Base-by-base conservation (phyloP, 2,797 vertebrate genomes). In the Hoplostethus mediterraneus region DNA sequence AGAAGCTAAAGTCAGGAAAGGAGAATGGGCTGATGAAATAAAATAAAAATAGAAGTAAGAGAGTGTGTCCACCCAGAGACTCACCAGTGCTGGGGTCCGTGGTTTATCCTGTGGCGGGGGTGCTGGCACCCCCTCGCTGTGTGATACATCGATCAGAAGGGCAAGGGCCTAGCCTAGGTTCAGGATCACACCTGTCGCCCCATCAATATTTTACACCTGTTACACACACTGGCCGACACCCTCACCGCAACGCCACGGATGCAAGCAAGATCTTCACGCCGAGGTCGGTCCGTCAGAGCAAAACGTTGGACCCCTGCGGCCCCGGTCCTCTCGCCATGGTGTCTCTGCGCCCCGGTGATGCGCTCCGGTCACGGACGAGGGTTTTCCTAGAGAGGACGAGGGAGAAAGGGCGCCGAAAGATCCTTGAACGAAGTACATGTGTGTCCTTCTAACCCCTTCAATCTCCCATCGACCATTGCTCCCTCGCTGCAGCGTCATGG, bases 21-120 rank as follows among this genome's bases (percentile, higher is more conserved):
- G 5, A 33, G 28, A 17, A 55, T 11, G 5, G 5, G 17, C 47
- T 31, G 38, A 25, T n/a, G 9, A 1, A 30, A 40, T 56, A 33
- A 40, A 5, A 25, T 1, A 2, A 13, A 65, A 10, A 31, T 42
- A 38, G 16, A 65, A 8, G 25, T 36, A 28, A 40, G 45, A 60
- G 17, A 52, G 0, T 25, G 55, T 16, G n/a, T 57, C 52, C 57
- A 59, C 17, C 2, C 63, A 47, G 67, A 57, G 63, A 87, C 84
- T 96, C 95, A 98, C 97, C 96, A 63, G 91, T 70, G 77, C 94
- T 95, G 59, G 90, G 91, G 77, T 95, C 92, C 71, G 95, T 89
- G 30, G 91, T 96, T 88, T 90, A 91, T 76, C 90, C 94, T 86
- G 95, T 74, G 78, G 90, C 4, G 0, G 95, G 94, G 47, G 93